These are phyloP conservation scores for Acronicta leporina DNA, from an alignment of 2,888 invertebrate species.

Conservation along the genomic window DNA sequence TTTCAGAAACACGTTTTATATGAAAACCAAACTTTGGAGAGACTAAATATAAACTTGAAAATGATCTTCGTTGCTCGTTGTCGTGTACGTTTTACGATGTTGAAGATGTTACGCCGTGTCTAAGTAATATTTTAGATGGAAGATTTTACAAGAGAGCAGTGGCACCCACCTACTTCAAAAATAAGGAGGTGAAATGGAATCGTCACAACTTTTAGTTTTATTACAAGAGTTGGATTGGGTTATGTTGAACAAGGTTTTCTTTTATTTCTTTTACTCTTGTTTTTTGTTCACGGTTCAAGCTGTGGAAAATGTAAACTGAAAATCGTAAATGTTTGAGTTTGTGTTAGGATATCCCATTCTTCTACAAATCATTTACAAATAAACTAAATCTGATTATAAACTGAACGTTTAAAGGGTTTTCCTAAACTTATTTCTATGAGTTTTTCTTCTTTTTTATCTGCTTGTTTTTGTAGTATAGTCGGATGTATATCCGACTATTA, in stretches of 20 bases:
- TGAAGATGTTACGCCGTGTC: constrained; percentile 22
- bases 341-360: too few species aligned
- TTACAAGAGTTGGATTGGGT: constrained; percentile 17
- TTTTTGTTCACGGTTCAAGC: constrained; percentile 12
- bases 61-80: constrained; percentile 32
- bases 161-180: constrained; percentile 5
- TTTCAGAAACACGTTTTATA: constrained; percentile 42
- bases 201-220: constrained; percentile 30
- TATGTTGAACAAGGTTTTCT: constrained; percentile 15
- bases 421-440: background rate
- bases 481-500: too few species aligned
- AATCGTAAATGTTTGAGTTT: too few species aligned
- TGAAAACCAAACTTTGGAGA: constrained; percentile 30
- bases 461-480: background rate
- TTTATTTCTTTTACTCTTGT: constrained; percentile 7
- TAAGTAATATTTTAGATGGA: constrained; percentile 24
- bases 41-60: constrained; percentile 39
- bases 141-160: constrained; percentile 24
- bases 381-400: too few species aligned
- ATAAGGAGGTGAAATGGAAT: constrained; percentile 20
- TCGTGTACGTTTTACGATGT: constrained; percentile 43
- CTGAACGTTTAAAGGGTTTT: background rate
- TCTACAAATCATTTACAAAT: too few species aligned
- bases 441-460: background rate
- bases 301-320: background rate